Percentiles rank a stretch among this genome's conserved stretches.
Conservation (phyloP, 2,888 invertebrate species). For the Patella caerulea region DNA sequence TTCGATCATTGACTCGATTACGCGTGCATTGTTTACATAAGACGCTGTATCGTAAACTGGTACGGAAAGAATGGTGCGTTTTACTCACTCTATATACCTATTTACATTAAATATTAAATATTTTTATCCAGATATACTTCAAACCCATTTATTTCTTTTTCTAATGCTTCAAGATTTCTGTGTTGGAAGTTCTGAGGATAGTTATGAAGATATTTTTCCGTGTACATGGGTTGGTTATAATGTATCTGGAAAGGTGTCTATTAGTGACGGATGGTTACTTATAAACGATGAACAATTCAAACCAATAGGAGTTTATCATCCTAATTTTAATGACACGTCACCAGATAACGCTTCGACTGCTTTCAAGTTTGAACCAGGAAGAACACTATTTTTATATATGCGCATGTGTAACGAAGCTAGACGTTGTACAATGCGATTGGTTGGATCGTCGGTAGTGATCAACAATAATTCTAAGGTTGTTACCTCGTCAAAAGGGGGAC, state of each 20-base stretch:
- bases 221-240: constrained; percentile 28
- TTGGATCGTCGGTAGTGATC: constrained; percentile 38
- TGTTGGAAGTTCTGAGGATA: constrained; percentile 16
- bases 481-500: constrained; percentile 21
- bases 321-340: background rate
- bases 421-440: constrained; percentile 37
- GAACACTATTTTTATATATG: constrained; percentile 44
- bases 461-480: constrained; percentile 25
- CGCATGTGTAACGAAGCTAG: constrained; percentile 46
- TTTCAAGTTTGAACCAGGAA: constrained; percentile 48
- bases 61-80: no score
- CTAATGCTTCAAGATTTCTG: background rate
- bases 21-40: no score
- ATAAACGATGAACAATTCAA: constrained; percentile 4
- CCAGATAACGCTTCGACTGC: background rate
- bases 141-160: background rate
- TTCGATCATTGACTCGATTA: no score
- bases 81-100: no score
- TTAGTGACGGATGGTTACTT: constrained; percentile 23
- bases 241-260: constrained; percentile 19
- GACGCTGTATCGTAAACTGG: no score
- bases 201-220: constrained; percentile 31
- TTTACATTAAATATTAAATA: no score
- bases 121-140: no score
- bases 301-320: constrained; percentile 15